Conservation (phyloP, 2,888 invertebrate species). For the Drosophila setosimentum region DNA sequence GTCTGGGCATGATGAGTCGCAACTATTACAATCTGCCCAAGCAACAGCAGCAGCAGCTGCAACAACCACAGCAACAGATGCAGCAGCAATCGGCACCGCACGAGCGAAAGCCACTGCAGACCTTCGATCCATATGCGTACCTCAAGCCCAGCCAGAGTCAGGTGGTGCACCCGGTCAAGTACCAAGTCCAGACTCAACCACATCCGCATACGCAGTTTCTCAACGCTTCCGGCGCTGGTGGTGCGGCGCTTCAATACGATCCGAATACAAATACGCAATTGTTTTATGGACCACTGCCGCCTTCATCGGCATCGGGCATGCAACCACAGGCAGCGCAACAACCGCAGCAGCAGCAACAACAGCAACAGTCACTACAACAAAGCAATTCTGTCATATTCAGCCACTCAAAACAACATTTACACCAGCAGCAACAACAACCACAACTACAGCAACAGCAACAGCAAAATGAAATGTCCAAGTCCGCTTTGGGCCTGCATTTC, state of each 20-base stretch:
- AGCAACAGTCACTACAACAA: conserved; percentile 73
- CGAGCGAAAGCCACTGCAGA: conserved; percentile 82
- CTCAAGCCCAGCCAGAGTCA: conserved; percentile 78
- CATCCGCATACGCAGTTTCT: conserved; percentile 81
- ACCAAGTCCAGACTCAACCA: conserved; percentile 56
- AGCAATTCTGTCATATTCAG: conserved; percentile 81
- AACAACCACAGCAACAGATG: conserved; percentile 54
- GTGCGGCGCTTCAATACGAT: conserved; percentile 68
- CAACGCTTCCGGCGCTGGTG: conserved; percentile 61
- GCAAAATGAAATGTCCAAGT: conserved; percentile 84
- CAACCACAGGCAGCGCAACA: conserved; percentile 62
- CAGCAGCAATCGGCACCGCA: conserved; percentile 42
- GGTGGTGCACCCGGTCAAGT: conserved; percentile 60
- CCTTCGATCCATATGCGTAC: conserved; percentile 83
- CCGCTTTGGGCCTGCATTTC: conserved; percentile 82
- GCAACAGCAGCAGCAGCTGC: conserved; percentile 57
- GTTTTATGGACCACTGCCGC: conserved; percentile 62
- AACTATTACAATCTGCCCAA: conserved; percentile 72
- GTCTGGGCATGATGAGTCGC: conserved; percentile 73
- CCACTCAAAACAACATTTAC: conserved; percentile 71
- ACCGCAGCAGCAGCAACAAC: conserved; percentile 53
- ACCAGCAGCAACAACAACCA: conserved; percentile 54
- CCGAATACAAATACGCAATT: conserved; percentile 78
- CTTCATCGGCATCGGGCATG: conserved; percentile 51
- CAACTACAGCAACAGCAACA: conserved; percentile 70